Evolutionary conservation across 1,140 invertebrate genomes (phyloP).

Genomic region (Platyscapa corneri): DNA sequence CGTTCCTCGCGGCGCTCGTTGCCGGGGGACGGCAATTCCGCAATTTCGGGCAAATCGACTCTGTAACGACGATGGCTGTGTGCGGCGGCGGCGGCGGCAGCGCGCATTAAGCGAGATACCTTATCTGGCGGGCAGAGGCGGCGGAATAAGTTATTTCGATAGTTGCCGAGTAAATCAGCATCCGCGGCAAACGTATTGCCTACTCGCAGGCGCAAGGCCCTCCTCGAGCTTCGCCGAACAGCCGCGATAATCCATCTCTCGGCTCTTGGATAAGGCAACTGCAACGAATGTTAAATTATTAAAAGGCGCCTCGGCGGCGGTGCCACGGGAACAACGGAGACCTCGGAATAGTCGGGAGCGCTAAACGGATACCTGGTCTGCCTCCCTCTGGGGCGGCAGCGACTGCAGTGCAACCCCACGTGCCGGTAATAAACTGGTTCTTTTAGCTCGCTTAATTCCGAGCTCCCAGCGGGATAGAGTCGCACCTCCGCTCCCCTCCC

Average conservation of each 20-base stretch:
- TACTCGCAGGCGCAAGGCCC: too few relatives aligned
- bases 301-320: too few relatives aligned
- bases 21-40: slow-evolving; percentile 68
- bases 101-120: not conserved
- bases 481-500: slow-evolving; percentile 33
- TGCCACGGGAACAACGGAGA: not conserved
- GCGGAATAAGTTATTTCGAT: not conserved
- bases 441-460: slow-evolving; percentile 58
- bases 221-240: too few relatives aligned
- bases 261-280: too few relatives aligned
- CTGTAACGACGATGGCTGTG: not conserved
- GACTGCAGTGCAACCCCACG: slow-evolving; percentile 54
- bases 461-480: slow-evolving; percentile 42
- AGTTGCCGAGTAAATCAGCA: not conserved
- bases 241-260: too few relatives aligned
- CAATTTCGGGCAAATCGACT: slow-evolving; percentile 33
- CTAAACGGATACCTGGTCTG: not conserved
- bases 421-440: slow-evolving; percentile 62
- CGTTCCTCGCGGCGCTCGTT: slow-evolving; percentile 12
- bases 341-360: not conserved
- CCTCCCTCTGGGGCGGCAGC: not conserved
- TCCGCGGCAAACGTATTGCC: too few relatives aligned
- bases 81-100: not conserved
- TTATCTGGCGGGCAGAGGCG: not conserved
- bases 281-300: too few relatives aligned